These are phyloP conservation scores for Siniperca obscura DNA, from an alignment of 2,797 vertebrate genomes.

Conservation along the genomic window DNA sequence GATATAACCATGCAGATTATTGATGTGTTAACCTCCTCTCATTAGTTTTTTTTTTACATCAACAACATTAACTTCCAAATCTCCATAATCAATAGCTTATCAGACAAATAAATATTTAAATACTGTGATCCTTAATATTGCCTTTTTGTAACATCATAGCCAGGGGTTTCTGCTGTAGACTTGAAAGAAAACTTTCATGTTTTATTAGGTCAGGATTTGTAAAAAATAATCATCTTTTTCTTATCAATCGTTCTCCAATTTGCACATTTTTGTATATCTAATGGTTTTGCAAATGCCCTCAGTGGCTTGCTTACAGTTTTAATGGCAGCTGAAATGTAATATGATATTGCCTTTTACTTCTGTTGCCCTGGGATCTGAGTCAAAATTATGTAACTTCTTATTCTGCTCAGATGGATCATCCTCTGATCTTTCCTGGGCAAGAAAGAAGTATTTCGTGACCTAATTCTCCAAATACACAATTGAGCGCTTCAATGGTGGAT, in stretches of 20 bases:
- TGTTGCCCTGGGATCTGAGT: constrained; percentile 50
- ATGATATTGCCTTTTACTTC: constrained; percentile 49
- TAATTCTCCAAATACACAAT: constrained; percentile 59
- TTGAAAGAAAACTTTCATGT: constrained; percentile 28
- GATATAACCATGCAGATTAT: constrained; percentile 62
- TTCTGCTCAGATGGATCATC: constrained; percentile 57
- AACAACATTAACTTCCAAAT: constrained; percentile 28
- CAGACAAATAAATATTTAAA: constrained; percentile 41
- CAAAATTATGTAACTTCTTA: constrained; percentile 56
- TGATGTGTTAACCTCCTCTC: constrained; percentile 28
- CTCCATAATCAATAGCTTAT: constrained; percentile 24
- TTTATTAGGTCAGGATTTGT: constrained; percentile 38
- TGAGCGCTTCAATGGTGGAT: constrained; percentile 30
- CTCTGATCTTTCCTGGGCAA: constrained; percentile 50
- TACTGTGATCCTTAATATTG: constrained; percentile 16
- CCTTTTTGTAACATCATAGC: constrained; percentile 7
- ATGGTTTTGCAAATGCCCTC: constrained; percentile 33
- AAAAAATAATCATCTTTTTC: constrained; percentile 33
- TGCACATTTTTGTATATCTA: constrained; percentile 30
- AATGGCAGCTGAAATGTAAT: constrained; percentile 27
- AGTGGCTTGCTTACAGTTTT: constrained; percentile 23
- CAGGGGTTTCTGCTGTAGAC: not conserved
- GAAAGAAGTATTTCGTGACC: constrained; percentile 62
- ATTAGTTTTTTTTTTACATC: constrained; percentile 10
- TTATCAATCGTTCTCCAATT: constrained; percentile 34